phyloP scores from a whole-genome alignment of 2,888 invertebrate species.

The Chloroclysta siterata region DNA sequence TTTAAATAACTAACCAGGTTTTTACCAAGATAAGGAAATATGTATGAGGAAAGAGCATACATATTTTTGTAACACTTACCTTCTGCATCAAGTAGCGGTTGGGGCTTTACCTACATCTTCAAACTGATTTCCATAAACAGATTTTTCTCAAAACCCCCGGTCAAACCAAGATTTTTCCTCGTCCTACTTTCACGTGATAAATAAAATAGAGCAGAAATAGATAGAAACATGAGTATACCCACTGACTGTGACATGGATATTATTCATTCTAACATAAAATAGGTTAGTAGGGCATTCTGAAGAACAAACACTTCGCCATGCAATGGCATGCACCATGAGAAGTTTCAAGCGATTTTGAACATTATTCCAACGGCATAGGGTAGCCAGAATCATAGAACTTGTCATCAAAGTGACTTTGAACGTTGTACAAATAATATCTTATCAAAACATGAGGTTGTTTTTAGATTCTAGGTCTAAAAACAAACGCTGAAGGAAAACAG shows the following conservation, averaged over 20 bases:
- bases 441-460: slow-evolving; percentile 17
- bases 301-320: slow-evolving; percentile 24
- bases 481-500: slow-evolving; percentile 26
- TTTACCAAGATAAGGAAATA: not conserved
- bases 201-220: slow-evolving; percentile 11
- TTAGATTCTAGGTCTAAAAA: slow-evolving; percentile 23
- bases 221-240: slow-evolving; percentile 19
- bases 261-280: slow-evolving; percentile 31
- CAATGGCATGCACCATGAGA: slow-evolving; percentile 22
- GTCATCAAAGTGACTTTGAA: slow-evolving; percentile 12
- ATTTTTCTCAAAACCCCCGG: slow-evolving; percentile 19
- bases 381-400: not conserved
- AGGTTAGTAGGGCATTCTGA: slow-evolving; percentile 43
- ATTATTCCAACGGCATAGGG: slow-evolving; percentile 1
- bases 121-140: slow-evolving; percentile 6
- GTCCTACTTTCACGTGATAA: slow-evolving; percentile 20
- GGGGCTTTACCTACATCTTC: slow-evolving; percentile 2
- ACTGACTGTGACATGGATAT: slow-evolving; percentile 16
- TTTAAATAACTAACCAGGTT: too few relatives aligned
- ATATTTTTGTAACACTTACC: not conserved
- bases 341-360: slow-evolving; percentile 4
- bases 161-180: slow-evolving; percentile 26
- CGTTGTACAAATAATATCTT: slow-evolving; percentile 24
- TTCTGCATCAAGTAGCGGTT: not conserved
- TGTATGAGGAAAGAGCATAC: too few relatives aligned